Percentiles rank a stretch among this genome's conserved stretches.
Conservation (phyloP, 1,140 invertebrate genomes). For the Agrypnia vestita region DNA sequence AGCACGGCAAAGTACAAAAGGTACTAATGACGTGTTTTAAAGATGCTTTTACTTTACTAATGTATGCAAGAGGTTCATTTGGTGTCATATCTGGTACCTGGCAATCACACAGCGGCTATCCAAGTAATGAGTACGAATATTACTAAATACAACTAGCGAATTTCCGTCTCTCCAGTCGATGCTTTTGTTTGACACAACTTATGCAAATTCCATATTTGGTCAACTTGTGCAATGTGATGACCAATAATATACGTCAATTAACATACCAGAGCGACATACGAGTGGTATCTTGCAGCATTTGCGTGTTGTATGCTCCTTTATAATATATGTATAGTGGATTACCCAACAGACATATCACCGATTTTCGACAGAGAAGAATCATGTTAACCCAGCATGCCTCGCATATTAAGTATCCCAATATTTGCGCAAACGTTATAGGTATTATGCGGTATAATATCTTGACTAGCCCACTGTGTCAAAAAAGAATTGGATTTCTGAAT, state of each 20-base stretch:
- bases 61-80: too few species aligned
- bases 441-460: too few species aligned
- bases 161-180: too few species aligned
- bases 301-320: not conserved
- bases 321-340: not conserved
- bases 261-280: conserved; percentile 30
- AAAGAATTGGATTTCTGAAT: too few species aligned
- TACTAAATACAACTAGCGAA: too few species aligned
- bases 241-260: conserved; percentile 27
- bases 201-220: not conserved
- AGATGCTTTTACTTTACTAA: too few species aligned
- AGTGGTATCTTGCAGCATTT: not conserved
- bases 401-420: conserved; percentile 34
- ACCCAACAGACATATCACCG: conserved; percentile 13
- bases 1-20: too few species aligned
- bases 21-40: too few species aligned
- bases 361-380: conserved; percentile 20
- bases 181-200: not conserved
- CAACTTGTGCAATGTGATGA: conserved; percentile 15
- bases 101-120: too few species aligned
- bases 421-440: conserved; percentile 7
- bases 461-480: too few species aligned
- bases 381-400: not conserved
- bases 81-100: too few species aligned
- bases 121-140: too few species aligned